Percentiles rank a stretch among this genome's conserved stretches.
Conservation (phyloP, 2,888 invertebrate species). For the Torymus texanus region DNA sequence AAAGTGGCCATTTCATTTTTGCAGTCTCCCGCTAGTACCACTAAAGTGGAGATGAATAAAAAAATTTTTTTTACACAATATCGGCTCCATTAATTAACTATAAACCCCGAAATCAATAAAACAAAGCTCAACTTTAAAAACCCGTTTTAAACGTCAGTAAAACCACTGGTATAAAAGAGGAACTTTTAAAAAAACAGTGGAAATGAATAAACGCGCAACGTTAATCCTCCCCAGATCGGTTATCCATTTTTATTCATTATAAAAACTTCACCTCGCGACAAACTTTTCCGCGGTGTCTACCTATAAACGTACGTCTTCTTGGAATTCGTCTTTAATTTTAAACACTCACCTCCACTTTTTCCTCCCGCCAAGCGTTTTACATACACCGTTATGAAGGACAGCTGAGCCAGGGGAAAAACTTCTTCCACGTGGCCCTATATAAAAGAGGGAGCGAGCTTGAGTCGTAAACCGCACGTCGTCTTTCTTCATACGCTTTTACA, state of each 20-base stretch:
- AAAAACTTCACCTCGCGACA: background rate
- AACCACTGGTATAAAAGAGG: too few species aligned
- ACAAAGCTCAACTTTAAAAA: too few species aligned
- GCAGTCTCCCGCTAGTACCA: too few species aligned
- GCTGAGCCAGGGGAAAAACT: slow-evolving; percentile 7
- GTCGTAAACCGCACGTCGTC: background rate
- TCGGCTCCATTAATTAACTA: too few species aligned
- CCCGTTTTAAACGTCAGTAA: too few species aligned
- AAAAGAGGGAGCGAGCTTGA: background rate
- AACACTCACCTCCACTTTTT: background rate
- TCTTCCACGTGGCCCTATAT: background rate
- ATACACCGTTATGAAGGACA: background rate
- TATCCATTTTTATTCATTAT: background rate
- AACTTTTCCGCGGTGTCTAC: background rate
- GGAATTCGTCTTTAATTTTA: slow-evolving; percentile 23
- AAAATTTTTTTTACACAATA: too few species aligned
- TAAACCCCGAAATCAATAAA: too few species aligned
- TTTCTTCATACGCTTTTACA: slow-evolving; percentile 3
- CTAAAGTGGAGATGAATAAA: too few species aligned
- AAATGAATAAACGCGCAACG: too few species aligned
- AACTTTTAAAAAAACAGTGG: too few species aligned
- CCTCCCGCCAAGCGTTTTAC: background rate
- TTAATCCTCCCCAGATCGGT: too few species aligned
- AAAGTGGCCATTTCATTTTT: too few species aligned
- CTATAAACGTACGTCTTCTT: background rate